Conservation (phyloP, 2,113 vertebrate species). For the Rynchops niger region DNA sequence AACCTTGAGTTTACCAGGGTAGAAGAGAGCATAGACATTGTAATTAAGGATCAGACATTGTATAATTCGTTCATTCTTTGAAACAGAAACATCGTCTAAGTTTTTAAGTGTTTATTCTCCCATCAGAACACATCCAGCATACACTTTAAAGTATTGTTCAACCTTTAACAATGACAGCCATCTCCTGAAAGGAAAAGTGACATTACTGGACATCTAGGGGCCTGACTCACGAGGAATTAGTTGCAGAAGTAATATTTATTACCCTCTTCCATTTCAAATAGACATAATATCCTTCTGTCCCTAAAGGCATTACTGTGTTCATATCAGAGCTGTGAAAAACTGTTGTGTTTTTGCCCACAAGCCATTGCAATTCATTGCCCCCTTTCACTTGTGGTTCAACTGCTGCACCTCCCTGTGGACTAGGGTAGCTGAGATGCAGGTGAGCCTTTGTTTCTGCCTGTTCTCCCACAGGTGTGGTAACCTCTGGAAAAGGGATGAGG, state of each 20-base stretch:
- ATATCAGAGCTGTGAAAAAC: not conserved
- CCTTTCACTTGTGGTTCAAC: not conserved
- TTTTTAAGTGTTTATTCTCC: not conserved
- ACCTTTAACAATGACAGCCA: not conserved
- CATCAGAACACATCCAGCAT: not conserved
- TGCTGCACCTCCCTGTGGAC: not conserved
- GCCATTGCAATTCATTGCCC: not conserved
- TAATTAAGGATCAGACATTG: not conserved
- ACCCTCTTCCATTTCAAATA: not conserved
- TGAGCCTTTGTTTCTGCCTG: not conserved
- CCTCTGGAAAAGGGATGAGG: not conserved
- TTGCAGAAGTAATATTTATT: not conserved
- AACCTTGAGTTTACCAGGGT: not conserved
- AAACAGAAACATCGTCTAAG: not conserved
- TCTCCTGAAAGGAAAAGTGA: not conserved
- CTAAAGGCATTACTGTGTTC: not conserved
- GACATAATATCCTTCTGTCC: not conserved
- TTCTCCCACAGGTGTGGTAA: not conserved
- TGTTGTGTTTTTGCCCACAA: not conserved
- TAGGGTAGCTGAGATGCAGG: not conserved
- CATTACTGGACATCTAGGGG: not conserved
- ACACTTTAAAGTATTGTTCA: not conserved
- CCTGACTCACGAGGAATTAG: not conserved
- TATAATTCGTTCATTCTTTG: not conserved
- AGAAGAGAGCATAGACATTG: not conserved